These are phyloP conservation scores for Aleiodes testaceus DNA, from an alignment of 2,888 invertebrate genomes.

Conservation along the genomic window DNA sequence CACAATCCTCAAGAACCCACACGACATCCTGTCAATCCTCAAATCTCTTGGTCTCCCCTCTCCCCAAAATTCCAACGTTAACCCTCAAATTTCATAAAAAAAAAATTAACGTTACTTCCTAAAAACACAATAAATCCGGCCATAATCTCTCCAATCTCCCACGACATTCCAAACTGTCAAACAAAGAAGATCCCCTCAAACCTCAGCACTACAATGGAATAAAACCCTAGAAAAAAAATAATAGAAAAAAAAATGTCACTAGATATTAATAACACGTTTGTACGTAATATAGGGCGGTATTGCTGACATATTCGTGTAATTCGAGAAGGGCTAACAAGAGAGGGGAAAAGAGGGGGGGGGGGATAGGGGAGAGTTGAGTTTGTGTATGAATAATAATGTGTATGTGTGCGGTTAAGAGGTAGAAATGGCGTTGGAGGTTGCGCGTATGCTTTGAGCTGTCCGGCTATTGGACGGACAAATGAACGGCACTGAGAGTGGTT, in stretches of 20 bases:
- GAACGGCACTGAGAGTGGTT: conserved; percentile 60
- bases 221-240: neutral
- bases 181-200: neutral
- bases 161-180: conserved; percentile 23
- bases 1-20: conserved; percentile 47
- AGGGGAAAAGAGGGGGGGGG: neutral
- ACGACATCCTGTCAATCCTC: conserved; percentile 55
- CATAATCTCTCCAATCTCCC: neutral
- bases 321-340: conserved; percentile 40
- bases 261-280: conserved; percentile 44
- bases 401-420: conserved; percentile 47
- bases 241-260: conserved; percentile 35
- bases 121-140: neutral
- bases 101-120: no score
- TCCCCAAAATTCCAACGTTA: conserved; percentile 23
- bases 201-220: neutral
- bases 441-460: conserved; percentile 67
- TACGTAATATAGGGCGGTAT: conserved; percentile 8
- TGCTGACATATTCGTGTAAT: conserved; percentile 40
- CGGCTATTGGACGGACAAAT: conserved; percentile 68
- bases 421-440: conserved; percentile 62
- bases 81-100: neutral
- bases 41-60: conserved; percentile 22
- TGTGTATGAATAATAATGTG: conserved; percentile 24
- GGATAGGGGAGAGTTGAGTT: neutral